Percentiles rank a stretch among this genome's conserved stretches.
Evolutionary conservation across 2,113 vertebrate species (phyloP).

Genomic region (Nannospalax galili): DNA sequence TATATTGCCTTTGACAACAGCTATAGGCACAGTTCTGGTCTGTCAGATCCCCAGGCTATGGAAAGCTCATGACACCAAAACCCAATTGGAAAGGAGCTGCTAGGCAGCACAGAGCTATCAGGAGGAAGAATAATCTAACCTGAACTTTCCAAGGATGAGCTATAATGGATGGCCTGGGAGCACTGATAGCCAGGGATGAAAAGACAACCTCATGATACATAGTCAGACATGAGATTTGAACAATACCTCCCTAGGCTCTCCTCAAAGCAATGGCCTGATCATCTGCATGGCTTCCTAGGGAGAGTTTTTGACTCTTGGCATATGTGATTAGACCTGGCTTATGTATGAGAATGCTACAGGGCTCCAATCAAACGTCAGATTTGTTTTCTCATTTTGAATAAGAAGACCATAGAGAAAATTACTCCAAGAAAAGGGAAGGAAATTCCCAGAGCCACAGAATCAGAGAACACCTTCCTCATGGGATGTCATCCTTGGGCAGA

Average conservation of each 20-base stretch:
- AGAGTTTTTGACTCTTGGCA: background rate
- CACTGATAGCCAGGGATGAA: background rate
- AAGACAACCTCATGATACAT: background rate
- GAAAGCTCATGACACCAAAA: background rate
- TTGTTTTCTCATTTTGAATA: background rate
- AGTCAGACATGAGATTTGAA: background rate
- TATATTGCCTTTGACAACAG: constrained; percentile 36
- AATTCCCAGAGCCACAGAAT: background rate
- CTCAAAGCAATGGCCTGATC: background rate
- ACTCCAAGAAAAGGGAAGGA: background rate
- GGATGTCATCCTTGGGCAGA: background rate
- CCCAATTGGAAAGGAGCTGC: background rate
- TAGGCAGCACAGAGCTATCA: background rate
- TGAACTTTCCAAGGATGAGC: background rate
- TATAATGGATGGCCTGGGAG: background rate
- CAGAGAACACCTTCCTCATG: background rate
- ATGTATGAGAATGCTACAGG: background rate
- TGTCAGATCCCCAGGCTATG: background rate
- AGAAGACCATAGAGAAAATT: background rate
- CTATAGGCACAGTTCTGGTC: background rate
- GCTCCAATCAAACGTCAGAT: background rate
- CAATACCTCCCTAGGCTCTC: background rate
- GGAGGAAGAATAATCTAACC: background rate
- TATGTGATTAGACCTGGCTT: background rate
- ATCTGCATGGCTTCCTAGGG: background rate